phyloP scores from a whole-genome alignment of 2,888 invertebrate genomes.

The Caenorhabditis becei region DNA sequence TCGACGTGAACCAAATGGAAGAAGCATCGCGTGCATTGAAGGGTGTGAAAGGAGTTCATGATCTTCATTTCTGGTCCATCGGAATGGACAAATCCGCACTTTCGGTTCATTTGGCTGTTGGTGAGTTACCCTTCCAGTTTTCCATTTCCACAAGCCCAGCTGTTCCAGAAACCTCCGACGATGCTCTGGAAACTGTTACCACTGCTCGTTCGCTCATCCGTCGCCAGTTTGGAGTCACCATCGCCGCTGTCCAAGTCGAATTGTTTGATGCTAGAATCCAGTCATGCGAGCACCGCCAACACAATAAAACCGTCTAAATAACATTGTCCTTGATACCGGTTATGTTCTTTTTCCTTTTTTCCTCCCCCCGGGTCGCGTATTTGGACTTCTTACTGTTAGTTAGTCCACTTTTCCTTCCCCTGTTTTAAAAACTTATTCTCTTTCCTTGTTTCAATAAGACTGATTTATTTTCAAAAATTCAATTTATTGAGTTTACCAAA shows the following conservation, averaged over 20 bases:
- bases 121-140: constrained; percentile 84
- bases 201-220: constrained; percentile 66
- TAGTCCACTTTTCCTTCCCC: too few species aligned
- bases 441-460: too few species aligned
- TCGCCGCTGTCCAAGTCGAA: constrained; percentile 67
- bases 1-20: constrained; percentile 87
- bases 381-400: too few species aligned
- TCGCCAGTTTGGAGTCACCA: constrained; percentile 54
- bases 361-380: too few species aligned
- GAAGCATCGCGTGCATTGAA: constrained; percentile 90
- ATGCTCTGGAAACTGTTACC: constrained; percentile 76
- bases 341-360: too few species aligned
- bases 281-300: constrained; percentile 50
- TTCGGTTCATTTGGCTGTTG: constrained; percentile 96
- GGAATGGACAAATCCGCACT: constrained; percentile 96
- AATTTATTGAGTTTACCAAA: too few species aligned
- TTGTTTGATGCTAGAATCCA: constrained; percentile 53
- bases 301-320: constrained; percentile 39
- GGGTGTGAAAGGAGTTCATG: constrained; percentile 94
- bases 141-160: background rate
- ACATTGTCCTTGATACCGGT: too few species aligned
- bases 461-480: too few species aligned
- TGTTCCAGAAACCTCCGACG: constrained; percentile 73
- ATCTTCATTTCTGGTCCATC: constrained; percentile 96
- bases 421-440: too few species aligned